phyloP scores from a whole-genome alignment of 2,113 vertebrate species.

The Tiliqua scincoides region DNA sequence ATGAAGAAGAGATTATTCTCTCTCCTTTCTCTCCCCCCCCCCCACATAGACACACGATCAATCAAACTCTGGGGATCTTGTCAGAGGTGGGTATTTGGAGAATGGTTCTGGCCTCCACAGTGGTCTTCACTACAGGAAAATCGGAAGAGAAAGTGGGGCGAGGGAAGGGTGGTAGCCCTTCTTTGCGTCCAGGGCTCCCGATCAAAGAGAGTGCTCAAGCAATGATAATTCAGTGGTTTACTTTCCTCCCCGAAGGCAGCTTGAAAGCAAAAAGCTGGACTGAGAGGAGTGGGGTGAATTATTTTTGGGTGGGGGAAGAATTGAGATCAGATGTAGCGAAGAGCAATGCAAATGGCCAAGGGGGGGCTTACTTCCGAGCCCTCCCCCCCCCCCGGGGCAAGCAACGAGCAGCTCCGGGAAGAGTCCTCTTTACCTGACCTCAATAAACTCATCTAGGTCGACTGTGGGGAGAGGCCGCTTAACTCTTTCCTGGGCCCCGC shows the following conservation, averaged over 20 bases:
- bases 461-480: neutral
- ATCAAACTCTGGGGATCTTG: neutral
- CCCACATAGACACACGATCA: no score
- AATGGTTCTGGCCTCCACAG: neutral
- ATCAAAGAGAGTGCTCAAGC: conserved; percentile 26
- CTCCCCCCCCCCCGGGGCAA: conserved; percentile 8
- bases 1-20: neutral
- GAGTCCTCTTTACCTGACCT: neutral
- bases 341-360: conserved; percentile 48
- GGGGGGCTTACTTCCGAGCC: conserved; percentile 30
- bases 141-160: neutral
- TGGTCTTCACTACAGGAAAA: neutral
- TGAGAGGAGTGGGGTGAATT: conserved; percentile 27
- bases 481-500: neutral
- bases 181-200: conserved; percentile 20
- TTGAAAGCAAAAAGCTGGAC: conserved; percentile 45
- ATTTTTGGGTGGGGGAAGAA: conserved; percentile 5
- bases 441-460: neutral
- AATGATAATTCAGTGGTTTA: conserved; percentile 26
- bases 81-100: neutral
- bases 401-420: conserved; percentile 14
- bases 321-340: conserved; percentile 32
- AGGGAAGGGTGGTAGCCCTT: neutral
- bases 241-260: conserved; percentile 27
- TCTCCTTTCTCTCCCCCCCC: no score